Evolutionary conservation across 2,888 invertebrate genomes (phyloP).

Genomic region (Orthosia cruda): DNA sequence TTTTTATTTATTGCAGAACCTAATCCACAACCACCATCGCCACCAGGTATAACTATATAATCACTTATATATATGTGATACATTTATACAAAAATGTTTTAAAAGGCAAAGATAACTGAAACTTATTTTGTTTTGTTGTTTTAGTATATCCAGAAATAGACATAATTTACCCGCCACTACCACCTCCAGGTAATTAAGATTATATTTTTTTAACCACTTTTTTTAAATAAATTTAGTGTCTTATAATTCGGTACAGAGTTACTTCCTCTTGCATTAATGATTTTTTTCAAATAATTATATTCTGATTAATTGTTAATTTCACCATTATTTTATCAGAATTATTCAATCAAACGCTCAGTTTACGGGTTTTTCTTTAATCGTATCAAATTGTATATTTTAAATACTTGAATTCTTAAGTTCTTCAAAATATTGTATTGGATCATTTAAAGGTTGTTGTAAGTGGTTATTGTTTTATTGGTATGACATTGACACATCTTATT

Average conservation of each 20-base stretch:
- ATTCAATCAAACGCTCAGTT: not conserved
- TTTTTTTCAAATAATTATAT: not conserved
- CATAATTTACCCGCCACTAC: constrained; percentile 7
- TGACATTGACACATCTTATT: not conserved
- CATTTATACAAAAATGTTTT: not conserved
- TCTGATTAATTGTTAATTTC: not conserved
- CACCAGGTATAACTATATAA: constrained; percentile 33
- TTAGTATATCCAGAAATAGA: constrained; percentile 23
- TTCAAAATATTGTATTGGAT: not conserved
- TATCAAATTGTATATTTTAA: not conserved
- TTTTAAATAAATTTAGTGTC: too few relatives aligned
- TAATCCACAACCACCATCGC: not conserved
- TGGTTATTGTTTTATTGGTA: not conserved
- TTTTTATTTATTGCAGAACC: constrained; percentile 5
- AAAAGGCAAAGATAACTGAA: not conserved
- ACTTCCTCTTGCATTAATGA: not conserved
- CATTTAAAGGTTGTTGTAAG: not conserved
- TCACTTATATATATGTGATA: not conserved
- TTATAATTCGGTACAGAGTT: not conserved
- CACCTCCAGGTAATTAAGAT: constrained; percentile 32
- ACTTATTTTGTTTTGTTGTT: constrained; percentile 18
- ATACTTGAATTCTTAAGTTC: not conserved
- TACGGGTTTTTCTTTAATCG: not conserved
- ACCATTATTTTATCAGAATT: not conserved
- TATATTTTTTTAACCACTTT: not conserved